Evolutionary conservation across 1,140 invertebrate genomes (phyloP).

Genomic region (Leptinotarsa lineolata): DNA sequence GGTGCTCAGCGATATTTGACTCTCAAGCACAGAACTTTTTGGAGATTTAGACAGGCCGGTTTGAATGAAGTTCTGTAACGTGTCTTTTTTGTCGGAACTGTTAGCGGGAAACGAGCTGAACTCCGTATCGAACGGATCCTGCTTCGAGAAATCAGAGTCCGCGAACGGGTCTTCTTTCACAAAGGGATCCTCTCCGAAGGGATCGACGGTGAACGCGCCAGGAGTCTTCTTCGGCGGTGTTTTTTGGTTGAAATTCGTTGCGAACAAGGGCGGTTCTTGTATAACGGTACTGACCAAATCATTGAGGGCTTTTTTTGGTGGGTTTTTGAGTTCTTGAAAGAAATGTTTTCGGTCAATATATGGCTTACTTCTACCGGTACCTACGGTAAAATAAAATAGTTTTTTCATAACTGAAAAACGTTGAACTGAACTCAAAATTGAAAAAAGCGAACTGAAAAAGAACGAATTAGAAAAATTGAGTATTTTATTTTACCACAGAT

Average conservation of each 20-base stretch:
- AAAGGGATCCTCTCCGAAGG: slow-evolving; percentile 73
- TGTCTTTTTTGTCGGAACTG: slow-evolving; percentile 31
- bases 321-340: slow-evolving; percentile 91
- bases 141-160: slow-evolving; percentile 59
- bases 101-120: slow-evolving; percentile 47
- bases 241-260: slow-evolving; percentile 43
- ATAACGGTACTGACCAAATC: slow-evolving; percentile 64
- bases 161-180: slow-evolving; percentile 68
- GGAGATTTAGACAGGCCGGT: slow-evolving; percentile 43
- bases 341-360: slow-evolving; percentile 95
- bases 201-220: slow-evolving; percentile 60
- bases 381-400: slow-evolving; percentile 60
- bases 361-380: slow-evolving; percentile 84
- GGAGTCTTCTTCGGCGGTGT: slow-evolving; percentile 52
- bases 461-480: slow-evolving; percentile 24
- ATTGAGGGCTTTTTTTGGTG: slow-evolving; percentile 87
- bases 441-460: slow-evolving; percentile 22
- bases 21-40: slow-evolving; percentile 37
- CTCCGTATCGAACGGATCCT: slow-evolving; percentile 68
- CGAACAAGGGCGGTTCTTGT: slow-evolving; percentile 33
- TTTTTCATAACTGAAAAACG: slow-evolving; percentile 26
- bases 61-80: slow-evolving; percentile 26
- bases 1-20: slow-evolving; percentile 38
- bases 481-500: slow-evolving; percentile 51
- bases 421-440: slow-evolving; percentile 23